phyloP scores from a whole-genome alignment of 2,888 invertebrate genomes.

The Lottia scabra region DNA sequence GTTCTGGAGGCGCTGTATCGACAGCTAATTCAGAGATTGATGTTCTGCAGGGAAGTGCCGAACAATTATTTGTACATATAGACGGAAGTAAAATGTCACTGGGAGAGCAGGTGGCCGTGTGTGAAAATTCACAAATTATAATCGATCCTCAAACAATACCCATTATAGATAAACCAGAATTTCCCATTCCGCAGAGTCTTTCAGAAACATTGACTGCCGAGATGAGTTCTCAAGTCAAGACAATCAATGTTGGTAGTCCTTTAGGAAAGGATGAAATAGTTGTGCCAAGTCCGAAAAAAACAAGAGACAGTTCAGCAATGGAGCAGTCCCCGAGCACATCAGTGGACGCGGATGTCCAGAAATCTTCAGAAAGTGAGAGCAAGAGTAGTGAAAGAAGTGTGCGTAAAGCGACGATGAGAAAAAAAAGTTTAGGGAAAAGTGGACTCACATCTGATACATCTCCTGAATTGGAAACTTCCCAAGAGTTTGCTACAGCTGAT shows the following conservation, averaged over 20 bases:
- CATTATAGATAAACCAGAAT: conserved; percentile 41
- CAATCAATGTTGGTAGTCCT: background rate
- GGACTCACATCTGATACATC: conserved; percentile 39
- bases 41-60: conserved; percentile 31
- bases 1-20: background rate
- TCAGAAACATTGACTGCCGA: conserved; percentile 54
- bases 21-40: conserved; percentile 36
- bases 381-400: conserved; percentile 29
- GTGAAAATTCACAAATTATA: conserved; percentile 38
- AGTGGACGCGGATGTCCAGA: conserved; percentile 10
- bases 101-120: conserved; percentile 47
- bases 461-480: conserved; percentile 60
- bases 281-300: background rate
- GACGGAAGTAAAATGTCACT: conserved; percentile 44
- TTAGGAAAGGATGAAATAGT: background rate
- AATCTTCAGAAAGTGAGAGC: conserved; percentile 31
- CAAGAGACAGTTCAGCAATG: conserved; percentile 6
- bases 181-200: conserved; percentile 50
- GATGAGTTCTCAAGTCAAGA: conserved; percentile 34
- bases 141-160: conserved; percentile 36
- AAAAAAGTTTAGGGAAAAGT: conserved; percentile 20
- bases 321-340: conserved; percentile 21
- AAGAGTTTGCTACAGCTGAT: conserved; percentile 83
- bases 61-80: conserved; percentile 37
- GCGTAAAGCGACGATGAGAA: conserved; percentile 25